Conservation (phyloP, 2,797 vertebrate species). For the Selene dorsalis region DNA sequence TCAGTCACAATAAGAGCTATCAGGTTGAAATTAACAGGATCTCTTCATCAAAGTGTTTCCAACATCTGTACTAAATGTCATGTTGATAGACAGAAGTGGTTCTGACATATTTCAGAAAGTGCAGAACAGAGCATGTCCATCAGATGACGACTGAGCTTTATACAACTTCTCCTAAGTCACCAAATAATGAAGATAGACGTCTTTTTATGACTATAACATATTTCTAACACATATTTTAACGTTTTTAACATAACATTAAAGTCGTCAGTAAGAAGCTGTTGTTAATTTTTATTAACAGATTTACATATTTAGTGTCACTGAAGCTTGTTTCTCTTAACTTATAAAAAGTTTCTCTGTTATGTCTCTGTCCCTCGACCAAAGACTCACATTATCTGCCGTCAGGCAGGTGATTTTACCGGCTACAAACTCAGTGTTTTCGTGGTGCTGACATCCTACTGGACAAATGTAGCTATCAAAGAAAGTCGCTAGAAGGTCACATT, state of each 20-base stretch:
- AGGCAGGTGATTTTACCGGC: constrained; percentile 3
- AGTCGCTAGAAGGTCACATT: fast-evolving
- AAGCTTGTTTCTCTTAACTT: not conserved
- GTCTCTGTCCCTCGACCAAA: not conserved
- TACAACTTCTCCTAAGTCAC: constrained; percentile 15
- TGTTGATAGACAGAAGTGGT: not conserved
- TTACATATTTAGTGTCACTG: not conserved
- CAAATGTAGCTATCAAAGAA: constrained; percentile 17
- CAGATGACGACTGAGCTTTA: constrained; percentile 23
- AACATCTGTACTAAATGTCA: not conserved
- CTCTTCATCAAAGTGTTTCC: not conserved
- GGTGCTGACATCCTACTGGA: constrained; percentile 32
- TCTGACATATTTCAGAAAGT: constrained; percentile 34
- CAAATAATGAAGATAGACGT: not conserved
- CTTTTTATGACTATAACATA: not conserved
- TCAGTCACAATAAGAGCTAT: not conserved
- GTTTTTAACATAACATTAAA: too few species aligned
- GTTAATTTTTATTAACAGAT: not conserved
- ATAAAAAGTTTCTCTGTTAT: not conserved
- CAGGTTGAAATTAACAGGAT: not conserved
- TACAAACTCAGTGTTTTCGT: not conserved
- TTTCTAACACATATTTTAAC: too few species aligned
- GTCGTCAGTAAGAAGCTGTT: not conserved
- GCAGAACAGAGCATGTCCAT: constrained; percentile 27
- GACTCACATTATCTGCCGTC: not conserved